A percentile compares a stretch with the other conserved stretches of the same genome.
These are phyloP conservation scores for Bubo bubo DNA, from an alignment of 2,113 vertebrate genomes.

Conservation along the genomic window DNA sequence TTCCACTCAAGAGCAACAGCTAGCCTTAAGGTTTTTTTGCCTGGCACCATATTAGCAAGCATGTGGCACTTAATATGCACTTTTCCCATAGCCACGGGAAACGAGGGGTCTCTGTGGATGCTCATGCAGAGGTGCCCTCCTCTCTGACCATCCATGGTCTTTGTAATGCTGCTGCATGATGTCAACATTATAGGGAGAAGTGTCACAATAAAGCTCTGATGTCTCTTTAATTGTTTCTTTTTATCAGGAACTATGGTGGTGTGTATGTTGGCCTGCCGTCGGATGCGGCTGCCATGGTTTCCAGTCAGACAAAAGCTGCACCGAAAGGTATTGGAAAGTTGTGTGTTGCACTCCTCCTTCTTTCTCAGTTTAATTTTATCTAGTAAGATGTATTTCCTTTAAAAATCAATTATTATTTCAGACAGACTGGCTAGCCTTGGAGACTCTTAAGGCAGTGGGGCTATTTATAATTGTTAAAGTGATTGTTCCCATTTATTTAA, in stretches of 20 bases:
- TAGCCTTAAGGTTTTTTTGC: neutral
- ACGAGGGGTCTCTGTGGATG: neutral
- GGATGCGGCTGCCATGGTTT: slow-evolving; percentile 79
- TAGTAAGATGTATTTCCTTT: neutral
- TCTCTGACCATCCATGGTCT: neutral
- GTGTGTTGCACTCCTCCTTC: neutral
- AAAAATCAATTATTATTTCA: slow-evolving; percentile 12
- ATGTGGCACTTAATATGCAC: neutral
- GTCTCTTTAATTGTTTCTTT: neutral
- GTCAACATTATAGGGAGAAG: neutral
- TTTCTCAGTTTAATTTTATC: neutral
- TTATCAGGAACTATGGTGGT: slow-evolving; percentile 89
- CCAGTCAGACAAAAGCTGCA: slow-evolving; percentile 84
- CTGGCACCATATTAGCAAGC: neutral
- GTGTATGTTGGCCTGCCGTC: slow-evolving; percentile 92
- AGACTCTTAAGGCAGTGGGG: neutral
- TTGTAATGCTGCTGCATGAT: neutral
- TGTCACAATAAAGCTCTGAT: neutral
- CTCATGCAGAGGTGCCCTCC: neutral
- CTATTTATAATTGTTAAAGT: neutral
- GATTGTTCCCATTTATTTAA: neutral
- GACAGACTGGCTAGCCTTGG: neutral
- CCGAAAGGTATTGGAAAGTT: slow-evolving; percentile 80
- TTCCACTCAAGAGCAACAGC: neutral
- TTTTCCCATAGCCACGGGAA: neutral